Evolutionary conservation across 2,797 vertebrate genomes (phyloP).

Genomic region (Alectoris magna): DNA sequence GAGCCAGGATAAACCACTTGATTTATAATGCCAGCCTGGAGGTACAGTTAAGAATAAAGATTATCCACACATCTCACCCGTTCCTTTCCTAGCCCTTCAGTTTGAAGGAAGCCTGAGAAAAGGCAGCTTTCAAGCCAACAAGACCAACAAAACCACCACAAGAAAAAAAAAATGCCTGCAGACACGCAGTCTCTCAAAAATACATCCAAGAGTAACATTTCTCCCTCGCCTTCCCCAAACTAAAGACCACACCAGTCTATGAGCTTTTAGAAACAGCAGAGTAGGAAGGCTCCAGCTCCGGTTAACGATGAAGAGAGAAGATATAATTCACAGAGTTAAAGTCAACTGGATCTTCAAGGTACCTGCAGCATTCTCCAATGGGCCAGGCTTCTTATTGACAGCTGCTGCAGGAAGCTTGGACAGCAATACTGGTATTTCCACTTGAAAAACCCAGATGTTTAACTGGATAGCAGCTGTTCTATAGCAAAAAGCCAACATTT

Average conservation of each 20-base stretch:
- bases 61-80: not conserved
- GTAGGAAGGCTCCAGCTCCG: not conserved
- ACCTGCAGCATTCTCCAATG: accelerated
- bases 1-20: not conserved
- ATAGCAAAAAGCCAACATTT: not conserved
- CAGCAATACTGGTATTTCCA: not conserved
- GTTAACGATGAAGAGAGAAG: not conserved
- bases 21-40: not conserved
- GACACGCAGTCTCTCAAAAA: not conserved
- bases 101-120: not conserved
- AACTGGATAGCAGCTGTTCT: not conserved
- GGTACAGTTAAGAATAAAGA: not conserved
- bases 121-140: not conserved
- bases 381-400: not conserved
- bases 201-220: not conserved
- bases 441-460: not conserved
- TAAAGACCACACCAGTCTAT: not conserved
- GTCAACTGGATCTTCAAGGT: not conserved
- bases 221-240: not conserved
- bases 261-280: not conserved
- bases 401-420: not conserved
- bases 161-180: not conserved
- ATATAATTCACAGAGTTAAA: not conserved
- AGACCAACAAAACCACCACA: not conserved
- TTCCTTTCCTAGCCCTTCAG: not conserved